Percentiles rank a stretch among this genome's conserved stretches.
Conservation (phyloP, 92 coral and sea anemone genomes). For the Phymanthus crucifer region DNA sequence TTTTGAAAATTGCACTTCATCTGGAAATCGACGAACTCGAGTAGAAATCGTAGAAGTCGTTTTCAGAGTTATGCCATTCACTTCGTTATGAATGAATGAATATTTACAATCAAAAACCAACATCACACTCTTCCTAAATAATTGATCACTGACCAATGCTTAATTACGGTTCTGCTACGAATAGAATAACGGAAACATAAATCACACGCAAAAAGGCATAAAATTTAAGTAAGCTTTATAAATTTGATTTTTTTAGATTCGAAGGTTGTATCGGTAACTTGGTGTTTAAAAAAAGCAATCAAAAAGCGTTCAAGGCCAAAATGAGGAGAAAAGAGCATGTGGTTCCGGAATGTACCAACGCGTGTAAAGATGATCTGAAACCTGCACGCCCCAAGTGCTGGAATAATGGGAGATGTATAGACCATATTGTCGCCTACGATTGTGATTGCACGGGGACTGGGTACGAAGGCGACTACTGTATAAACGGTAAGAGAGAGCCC, state of each 20-base stretch:
- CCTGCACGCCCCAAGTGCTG: constrained; percentile 27
- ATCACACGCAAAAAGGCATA: not conserved
- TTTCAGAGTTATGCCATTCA: not conserved
- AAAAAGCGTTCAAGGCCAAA: constrained; percentile 20
- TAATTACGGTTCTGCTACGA: not conserved
- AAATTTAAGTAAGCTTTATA: too few relatives aligned
- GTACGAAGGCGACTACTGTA: constrained; percentile 53
- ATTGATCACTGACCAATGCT: constrained; percentile 10
- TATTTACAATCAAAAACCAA: constrained; percentile 26
- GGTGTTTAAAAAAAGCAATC: constrained; percentile 25
- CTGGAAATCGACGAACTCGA: not conserved
- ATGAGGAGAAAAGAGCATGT: constrained; percentile 1
- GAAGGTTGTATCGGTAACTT: constrained; percentile 41
- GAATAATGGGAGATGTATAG: constrained; percentile 57
- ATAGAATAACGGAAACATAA: constrained; percentile 9
- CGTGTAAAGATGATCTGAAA: constrained; percentile 31
- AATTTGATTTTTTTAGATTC: constrained; percentile 6
- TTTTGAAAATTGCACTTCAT: not conserved
- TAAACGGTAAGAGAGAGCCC: constrained; percentile 38
- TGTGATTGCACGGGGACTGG: constrained; percentile 73
- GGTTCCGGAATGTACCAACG: constrained; percentile 24
- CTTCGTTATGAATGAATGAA: constrained; percentile 1
- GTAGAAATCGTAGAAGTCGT: not conserved
- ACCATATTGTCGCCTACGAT: constrained; percentile 43
- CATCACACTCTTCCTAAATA: constrained; percentile 9